Evolutionary conservation across 2,888 invertebrate species (phyloP).

Genomic region (Apodemia zela): DNA sequence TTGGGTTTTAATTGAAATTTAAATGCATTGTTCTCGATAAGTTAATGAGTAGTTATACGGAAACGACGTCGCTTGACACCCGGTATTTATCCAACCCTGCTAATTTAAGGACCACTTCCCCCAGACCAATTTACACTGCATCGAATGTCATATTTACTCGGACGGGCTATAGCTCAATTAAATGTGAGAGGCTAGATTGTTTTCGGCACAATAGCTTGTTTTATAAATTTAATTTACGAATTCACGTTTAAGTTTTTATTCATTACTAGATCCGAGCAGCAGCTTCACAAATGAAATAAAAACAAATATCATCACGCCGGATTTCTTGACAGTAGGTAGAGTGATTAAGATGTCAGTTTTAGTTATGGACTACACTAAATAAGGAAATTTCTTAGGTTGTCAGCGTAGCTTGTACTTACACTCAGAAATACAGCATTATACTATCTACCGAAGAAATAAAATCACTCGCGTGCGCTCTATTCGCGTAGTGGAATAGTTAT

Average conservation of each 20-base stretch:
- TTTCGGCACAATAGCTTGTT: not conserved
- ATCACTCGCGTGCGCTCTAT: no score
- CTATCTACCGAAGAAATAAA: no score
- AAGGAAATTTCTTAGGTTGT: no score
- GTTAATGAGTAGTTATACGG: conserved; percentile 12
- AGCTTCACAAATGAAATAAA: not conserved
- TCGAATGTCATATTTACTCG: conserved; percentile 9
- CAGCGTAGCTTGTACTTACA: no score
- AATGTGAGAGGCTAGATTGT: conserved; percentile 15
- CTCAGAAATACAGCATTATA: no score
- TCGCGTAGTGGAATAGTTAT: no score
- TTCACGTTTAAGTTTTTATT: conserved; percentile 7
- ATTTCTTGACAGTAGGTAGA: not conserved
- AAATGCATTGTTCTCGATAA: conserved; percentile 9
- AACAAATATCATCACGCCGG: not conserved
- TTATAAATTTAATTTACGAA: not conserved
- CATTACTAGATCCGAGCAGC: not conserved
- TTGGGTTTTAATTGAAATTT: conserved; percentile 1
- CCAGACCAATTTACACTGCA: conserved; percentile 17
- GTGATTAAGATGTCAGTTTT: no score
- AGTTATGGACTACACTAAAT: no score
- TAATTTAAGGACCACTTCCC: conserved; percentile 51
- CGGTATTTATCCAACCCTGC: conserved; percentile 49
- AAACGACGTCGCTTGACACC: conserved; percentile 14
- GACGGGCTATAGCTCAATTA: conserved; percentile 5